These are phyloP conservation scores for Drosophila pachea DNA, from an alignment of 1,140 invertebrate genomes.

Conservation along the genomic window DNA sequence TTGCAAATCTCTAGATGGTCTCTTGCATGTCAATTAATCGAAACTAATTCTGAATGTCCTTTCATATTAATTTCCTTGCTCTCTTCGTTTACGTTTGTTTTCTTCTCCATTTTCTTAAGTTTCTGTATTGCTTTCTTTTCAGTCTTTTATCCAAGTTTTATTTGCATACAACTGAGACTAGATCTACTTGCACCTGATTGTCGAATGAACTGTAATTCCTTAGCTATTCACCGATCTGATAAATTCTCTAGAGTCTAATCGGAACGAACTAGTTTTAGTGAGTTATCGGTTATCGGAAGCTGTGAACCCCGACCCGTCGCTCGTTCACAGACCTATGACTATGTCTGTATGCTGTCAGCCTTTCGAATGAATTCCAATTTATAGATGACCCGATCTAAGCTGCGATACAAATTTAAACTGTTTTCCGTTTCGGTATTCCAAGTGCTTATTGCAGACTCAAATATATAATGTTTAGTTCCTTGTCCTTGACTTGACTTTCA, in stretches of 20 bases:
- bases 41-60: slow-evolving; percentile 28
- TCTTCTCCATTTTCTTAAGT: slow-evolving; percentile 6
- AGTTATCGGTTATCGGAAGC: too few species aligned
- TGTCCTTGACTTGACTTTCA: not conserved
- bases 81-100: not conserved
- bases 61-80: not conserved
- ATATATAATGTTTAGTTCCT: slow-evolving; percentile 30
- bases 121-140: slow-evolving; percentile 5
- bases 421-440: slow-evolving; percentile 12
- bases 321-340: not conserved
- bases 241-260: slow-evolving; percentile 29
- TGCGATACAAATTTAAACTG: not conserved
- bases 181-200: slow-evolving; percentile 66
- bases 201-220: slow-evolving; percentile 64
- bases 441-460: slow-evolving; percentile 20
- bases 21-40: slow-evolving; percentile 61
- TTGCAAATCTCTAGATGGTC: slow-evolving; percentile 65
- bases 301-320: too few species aligned
- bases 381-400: too few species aligned
- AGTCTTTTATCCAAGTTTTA: slow-evolving; percentile 31
- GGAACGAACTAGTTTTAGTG: not conserved
- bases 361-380: too few species aligned
- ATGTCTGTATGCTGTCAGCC: slow-evolving; percentile 6
- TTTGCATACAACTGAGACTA: slow-evolving; percentile 58
- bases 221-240: slow-evolving; percentile 59